These are phyloP conservation scores for Helicoverpa zea DNA, from an alignment of 1,140 invertebrate genomes.

Conservation along the genomic window DNA sequence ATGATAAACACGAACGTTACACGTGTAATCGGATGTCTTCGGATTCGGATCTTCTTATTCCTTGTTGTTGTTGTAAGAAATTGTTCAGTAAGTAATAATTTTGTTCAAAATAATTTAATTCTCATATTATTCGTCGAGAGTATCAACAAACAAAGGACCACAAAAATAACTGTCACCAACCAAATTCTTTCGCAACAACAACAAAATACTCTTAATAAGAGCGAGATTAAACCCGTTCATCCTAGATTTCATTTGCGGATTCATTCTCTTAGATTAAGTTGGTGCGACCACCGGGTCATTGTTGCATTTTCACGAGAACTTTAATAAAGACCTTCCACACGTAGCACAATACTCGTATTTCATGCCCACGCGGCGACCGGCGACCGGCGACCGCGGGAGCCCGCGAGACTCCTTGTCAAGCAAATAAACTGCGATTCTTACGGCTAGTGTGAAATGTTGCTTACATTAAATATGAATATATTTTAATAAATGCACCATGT, in stretches of 20 bases:
- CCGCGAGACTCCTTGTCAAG: slow-evolving; percentile 51
- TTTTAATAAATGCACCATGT: slow-evolving; percentile 51
- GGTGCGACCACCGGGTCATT: slow-evolving; percentile 72
- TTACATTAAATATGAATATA: slow-evolving; percentile 51
- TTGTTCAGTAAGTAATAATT: no score
- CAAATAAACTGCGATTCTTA: slow-evolving; percentile 70
- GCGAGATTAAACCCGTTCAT: slow-evolving; percentile 73
- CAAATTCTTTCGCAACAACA: slow-evolving; percentile 33
- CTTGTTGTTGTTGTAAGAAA: no score
- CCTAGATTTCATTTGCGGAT: slow-evolving; percentile 79
- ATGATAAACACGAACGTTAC: no score
- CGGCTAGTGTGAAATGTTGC: slow-evolving; percentile 61
- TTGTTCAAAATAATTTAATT: no score
- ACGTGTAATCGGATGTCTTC: no score
- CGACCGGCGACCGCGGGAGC: slow-evolving; percentile 52
- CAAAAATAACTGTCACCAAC: slow-evolving; percentile 3
- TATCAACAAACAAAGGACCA: neutral
- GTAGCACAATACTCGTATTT: slow-evolving; percentile 67
- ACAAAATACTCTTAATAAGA: slow-evolving; percentile 46
- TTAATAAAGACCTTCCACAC: slow-evolving; percentile 76
- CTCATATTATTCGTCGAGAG: no score
- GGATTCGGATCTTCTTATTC: no score
- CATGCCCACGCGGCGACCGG: slow-evolving; percentile 63
- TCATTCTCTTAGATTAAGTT: slow-evolving; percentile 82
- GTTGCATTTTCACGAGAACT: slow-evolving; percentile 79